Evolutionary conservation across 2,113 vertebrate genomes (phyloP), one percentile per base, ranked within the genome.

Genomic region (Ptilonorhynchus violaceus): DNA sequence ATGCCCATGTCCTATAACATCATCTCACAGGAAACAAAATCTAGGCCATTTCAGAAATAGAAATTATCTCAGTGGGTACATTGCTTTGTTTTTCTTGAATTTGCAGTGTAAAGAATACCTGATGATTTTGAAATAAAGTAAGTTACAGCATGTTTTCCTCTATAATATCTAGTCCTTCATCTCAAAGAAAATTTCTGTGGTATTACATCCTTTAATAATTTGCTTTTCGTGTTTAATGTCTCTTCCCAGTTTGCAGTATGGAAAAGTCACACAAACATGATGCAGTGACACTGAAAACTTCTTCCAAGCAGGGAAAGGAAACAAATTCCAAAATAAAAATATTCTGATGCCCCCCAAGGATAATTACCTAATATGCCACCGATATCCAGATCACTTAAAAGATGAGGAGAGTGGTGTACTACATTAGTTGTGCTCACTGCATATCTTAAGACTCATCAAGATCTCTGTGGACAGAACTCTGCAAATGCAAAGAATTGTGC

Each of bases 1-100:
- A 31, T 63, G 28, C 5, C n/a, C 1, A 0, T 28, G 9, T 58
- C 10, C 6, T 35, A 3, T 10, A 44, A 33, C n/a, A 25, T 50
- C 6, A 20, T 35, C 23, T 58, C 60, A 46, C 13, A 60, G n/a
- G 41, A 93, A 62, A 47, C 5, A 33, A 72, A 59, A 67, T 56
- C 16, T 11, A 72, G 31, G 23, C 33, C 8, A 6, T 24, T 80
- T 81, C 39, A 78, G 73, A 95, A 42, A 7, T 66, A 17, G 31
- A 63, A 46, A 59, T 70, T 27, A 9, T 15, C 20, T 49, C 3
- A 1, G 7, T 46, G 6, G 10, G 8, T 73, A 41, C 11, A 5
- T 50, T 58, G 5, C 19, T 68, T 77, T 70, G 23, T 9, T 74
- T 85, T 70, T 15, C 23, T 59, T 62, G 5, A 81, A 67, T 15